Percentiles rank a stretch among this genome's conserved stretches.
These are phyloP conservation scores for Carcharodon carcharias DNA, from an alignment of 2,797 vertebrate species.

Conservation along the genomic window DNA sequence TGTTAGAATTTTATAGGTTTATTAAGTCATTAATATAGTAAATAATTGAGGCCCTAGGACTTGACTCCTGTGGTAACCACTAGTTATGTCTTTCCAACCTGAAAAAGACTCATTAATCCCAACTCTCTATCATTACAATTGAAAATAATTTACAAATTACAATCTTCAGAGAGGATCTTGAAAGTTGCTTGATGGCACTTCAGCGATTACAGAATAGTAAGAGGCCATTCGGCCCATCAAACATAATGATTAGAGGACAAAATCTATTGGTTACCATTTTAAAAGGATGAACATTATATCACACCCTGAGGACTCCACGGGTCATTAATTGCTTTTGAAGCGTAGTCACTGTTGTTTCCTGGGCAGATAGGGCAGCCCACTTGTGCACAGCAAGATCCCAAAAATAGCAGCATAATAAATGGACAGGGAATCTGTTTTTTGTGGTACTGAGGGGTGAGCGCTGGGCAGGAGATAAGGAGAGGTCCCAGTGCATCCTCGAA, in stretches of 20 bases:
- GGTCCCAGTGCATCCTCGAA: not conserved
- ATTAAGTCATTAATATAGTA: no score
- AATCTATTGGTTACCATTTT: not conserved
- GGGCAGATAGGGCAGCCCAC: not conserved
- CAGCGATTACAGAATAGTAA: not conserved
- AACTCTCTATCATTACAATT: no score
- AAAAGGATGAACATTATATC: not conserved
- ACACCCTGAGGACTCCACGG: not conserved
- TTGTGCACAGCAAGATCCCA: not conserved
- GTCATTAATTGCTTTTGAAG: not conserved
- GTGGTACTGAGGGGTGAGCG: not conserved
- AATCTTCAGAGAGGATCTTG: not conserved
- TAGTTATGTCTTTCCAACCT: no score
- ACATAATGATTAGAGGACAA: not conserved
- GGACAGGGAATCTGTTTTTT: not conserved
- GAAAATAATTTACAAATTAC: not conserved
- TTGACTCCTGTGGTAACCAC: no score
- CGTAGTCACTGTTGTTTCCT: no score
- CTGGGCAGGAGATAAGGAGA: not conserved
- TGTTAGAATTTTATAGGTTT: no score
- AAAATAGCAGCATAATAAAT: not conserved
- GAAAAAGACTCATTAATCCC: no score
- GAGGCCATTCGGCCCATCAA: not conserved
- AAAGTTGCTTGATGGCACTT: not conserved
- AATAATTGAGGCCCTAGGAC: no score